These are phyloP conservation scores for Tetanocera ferruginea DNA, from an alignment of 2,888 invertebrate species.

Conservation along the genomic window DNA sequence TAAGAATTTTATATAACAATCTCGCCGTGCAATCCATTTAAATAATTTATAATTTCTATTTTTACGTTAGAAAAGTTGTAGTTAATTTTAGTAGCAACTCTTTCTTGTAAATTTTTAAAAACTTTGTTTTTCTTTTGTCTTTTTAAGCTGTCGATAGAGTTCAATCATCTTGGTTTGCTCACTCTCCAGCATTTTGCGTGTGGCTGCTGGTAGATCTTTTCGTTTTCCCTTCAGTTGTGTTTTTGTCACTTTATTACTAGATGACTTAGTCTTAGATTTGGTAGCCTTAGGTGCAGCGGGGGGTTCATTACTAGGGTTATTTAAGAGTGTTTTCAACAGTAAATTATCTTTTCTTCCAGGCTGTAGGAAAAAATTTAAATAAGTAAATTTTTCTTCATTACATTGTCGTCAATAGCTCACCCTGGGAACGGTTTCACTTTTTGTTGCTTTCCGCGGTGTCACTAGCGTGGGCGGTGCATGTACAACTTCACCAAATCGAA, in stretches of 20 bases:
- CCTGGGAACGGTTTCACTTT: conserved; percentile 68
- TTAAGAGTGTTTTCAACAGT: conserved; percentile 73
- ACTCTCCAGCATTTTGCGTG: conserved; percentile 74
- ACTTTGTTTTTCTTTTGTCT: conserved; percentile 53
- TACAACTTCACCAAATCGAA: conserved; percentile 82
- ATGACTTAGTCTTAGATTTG: conserved; percentile 14
- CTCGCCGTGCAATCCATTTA: no score
- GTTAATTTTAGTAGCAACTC: background rate
- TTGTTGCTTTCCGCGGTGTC: conserved; percentile 71
- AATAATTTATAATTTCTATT: no score
- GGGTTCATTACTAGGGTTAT: conserved; percentile 47
- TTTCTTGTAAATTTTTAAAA: background rate
- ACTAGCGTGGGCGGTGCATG: conserved; percentile 80
- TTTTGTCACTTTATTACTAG: conserved; percentile 48
- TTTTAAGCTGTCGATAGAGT: conserved; percentile 74
- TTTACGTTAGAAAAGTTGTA: background rate
- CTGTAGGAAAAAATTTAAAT: conserved; percentile 63
- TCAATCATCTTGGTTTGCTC: conserved; percentile 74
- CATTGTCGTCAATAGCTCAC: conserved; percentile 56
- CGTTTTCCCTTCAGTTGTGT: conserved; percentile 73
- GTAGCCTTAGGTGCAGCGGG: background rate
- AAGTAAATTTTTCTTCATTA: background rate
- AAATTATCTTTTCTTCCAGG: conserved; percentile 75
- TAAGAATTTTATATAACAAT: no score
- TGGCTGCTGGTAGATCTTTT: conserved; percentile 74